Conservation (phyloP, 1,140 invertebrate species). For the Dendrolimus kikuchii region DNA sequence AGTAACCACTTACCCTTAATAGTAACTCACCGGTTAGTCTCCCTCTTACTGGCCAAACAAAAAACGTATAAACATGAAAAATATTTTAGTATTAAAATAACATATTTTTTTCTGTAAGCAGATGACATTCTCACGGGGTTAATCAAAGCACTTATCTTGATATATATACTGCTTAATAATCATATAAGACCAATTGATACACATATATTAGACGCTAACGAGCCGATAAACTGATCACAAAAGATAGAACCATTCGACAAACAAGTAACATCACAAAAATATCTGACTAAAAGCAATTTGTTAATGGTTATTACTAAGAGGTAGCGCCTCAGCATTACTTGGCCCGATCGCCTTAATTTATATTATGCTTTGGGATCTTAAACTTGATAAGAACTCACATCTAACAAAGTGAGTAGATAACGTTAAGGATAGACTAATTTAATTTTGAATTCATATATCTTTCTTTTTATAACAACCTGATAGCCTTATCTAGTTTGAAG, state of each 20-base stretch:
- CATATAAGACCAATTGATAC: slow-evolving; percentile 38
- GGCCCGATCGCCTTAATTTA: slow-evolving; percentile 37
- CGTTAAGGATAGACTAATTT: slow-evolving; percentile 41
- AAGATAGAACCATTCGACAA: slow-evolving; percentile 44
- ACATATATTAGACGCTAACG: slow-evolving; percentile 55
- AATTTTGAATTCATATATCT: slow-evolving; percentile 28
- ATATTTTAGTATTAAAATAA: slow-evolving; percentile 13
- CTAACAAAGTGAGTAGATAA: slow-evolving; percentile 38
- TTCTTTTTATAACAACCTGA: slow-evolving; percentile 24
- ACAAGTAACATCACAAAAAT: slow-evolving; percentile 53
- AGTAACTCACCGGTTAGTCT: too few relatives aligned
- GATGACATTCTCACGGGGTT: slow-evolving; percentile 30
- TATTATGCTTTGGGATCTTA: slow-evolving; percentile 36
- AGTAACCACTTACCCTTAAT: too few relatives aligned
- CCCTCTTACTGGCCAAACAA: too few relatives aligned
- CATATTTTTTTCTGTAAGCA: background rate
- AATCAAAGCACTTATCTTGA: slow-evolving; percentile 45
- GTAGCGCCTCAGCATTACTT: slow-evolving; percentile 38
- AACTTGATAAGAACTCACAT: slow-evolving; percentile 41
- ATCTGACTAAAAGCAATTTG: slow-evolving; percentile 49
- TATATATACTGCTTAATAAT: slow-evolving; percentile 49
- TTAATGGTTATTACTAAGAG: slow-evolving; percentile 47
- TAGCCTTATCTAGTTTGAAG: slow-evolving; percentile 27
- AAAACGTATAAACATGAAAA: slow-evolving; percentile 5
- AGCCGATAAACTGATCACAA: slow-evolving; percentile 55